Evolutionary conservation across 1,140 invertebrate genomes (phyloP), one percentile per base, ranked within the genome.

Genomic region (Colletes latitarsis): DNA sequence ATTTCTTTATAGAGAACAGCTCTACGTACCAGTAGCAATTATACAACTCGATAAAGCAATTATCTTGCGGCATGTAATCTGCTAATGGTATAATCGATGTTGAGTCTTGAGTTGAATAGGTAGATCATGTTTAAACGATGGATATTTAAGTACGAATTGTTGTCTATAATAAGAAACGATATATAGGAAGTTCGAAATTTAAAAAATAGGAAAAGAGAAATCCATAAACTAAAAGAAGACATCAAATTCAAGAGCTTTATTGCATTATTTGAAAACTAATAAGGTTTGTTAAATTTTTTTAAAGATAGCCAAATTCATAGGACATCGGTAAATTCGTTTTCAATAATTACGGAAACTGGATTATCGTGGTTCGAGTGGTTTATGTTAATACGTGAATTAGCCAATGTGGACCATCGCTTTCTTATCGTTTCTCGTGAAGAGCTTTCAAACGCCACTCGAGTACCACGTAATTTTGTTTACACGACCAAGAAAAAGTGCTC

Each of bases 371-470:
- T 63, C 19, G 10, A 15, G 64, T 21, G 46, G 17, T n/a, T 4
- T 12, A 30, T 6, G 39, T 69, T 67, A 77, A 72, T 77, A 55
- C 49, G 41, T n/a, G 21, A 82, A 82, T 82, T 67, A 82, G 8
- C 58, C 41, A 30, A 19, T 12, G 21, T 72, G 60, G 41, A 67
- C 68, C 67, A 19, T 66, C 58, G 21, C 39, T 39, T 43, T 17
- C 12, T 46, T 64, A 71, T 67, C 15, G 21, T 62, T 66, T 8
- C 72, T 60, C 3, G 9, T 30, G n/a, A 4, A 30, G 43, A 19
- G n/a, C 5, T 21, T 39, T 12, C n/a, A 21, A 9, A 12, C 8
- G 8, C 14, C 49, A 10, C 30, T 9, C n/a, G 62, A 70, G 49
- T 53, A 55, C 53, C 49, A n/a, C 41, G 75, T 70, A 77, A 85